Conservation (phyloP, 64 coral and sea anemone species). For the Montipora capricornis region DNA sequence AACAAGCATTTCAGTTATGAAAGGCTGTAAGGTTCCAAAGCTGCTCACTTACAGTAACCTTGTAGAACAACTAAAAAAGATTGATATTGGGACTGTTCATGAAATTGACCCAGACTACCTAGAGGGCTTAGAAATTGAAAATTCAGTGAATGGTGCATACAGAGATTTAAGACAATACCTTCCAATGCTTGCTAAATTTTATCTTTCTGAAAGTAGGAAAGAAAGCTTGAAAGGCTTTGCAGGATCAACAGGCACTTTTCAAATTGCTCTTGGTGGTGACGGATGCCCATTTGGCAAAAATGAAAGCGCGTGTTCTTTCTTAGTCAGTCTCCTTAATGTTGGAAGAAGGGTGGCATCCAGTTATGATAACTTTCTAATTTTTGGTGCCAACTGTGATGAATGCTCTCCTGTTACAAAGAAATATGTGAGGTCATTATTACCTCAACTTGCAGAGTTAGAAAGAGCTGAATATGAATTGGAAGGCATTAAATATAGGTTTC, state of each 20-base stretch:
- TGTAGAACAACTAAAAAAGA: conserved; percentile 66
- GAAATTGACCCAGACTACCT: conserved; percentile 61
- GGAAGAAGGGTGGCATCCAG: too few relatives aligned
- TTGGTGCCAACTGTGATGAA: too few relatives aligned
- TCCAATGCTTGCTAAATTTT: conserved; percentile 75
- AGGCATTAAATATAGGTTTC: conserved; percentile 40
- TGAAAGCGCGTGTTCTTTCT: too few relatives aligned
- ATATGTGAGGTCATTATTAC: conserved; percentile 73
- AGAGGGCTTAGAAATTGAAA: conserved; percentile 53
- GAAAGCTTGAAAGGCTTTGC: too few relatives aligned
- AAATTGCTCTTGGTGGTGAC: too few relatives aligned
- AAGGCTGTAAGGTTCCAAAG: conserved; percentile 73
- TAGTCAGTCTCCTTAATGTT: too few relatives aligned
- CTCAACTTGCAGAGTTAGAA: conserved; percentile 61
- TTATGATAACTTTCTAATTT: too few relatives aligned
- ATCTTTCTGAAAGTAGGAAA: conserved; percentile 52
- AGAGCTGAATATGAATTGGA: conserved; percentile 38
- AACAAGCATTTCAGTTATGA: conserved; percentile 70
- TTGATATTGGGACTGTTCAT: conserved; percentile 77
- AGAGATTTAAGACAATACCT: conserved; percentile 80
- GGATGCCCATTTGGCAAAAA: too few relatives aligned
- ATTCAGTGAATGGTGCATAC: conserved; percentile 70
- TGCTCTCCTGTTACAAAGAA: background rate
- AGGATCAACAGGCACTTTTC: too few relatives aligned
- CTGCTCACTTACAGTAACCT: conserved; percentile 70